These are phyloP conservation scores for Ailuropoda melanoleuca DNA, from an alignment of 2,113 vertebrate genomes.

Conservation along the genomic window DNA sequence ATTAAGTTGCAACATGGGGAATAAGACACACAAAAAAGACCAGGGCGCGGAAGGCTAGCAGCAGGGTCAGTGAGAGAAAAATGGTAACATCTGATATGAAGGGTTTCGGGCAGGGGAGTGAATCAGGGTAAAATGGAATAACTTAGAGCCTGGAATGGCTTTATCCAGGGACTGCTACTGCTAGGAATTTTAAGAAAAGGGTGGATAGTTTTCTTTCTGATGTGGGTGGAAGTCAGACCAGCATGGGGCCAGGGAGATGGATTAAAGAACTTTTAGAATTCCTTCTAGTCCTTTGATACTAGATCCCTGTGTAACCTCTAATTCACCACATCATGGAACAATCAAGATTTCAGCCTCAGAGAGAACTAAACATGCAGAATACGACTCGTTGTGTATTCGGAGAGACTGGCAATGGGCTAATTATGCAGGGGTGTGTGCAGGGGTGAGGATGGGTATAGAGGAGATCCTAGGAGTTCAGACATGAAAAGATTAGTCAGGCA, in stretches of 20 bases:
- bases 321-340: background rate
- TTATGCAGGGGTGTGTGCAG: background rate
- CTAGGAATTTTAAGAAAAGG: constrained; percentile 22
- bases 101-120: background rate
- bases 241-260: background rate
- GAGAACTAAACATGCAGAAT: constrained; percentile 11
- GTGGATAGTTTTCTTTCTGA: background rate
- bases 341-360: background rate
- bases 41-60: background rate
- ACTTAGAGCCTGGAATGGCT: background rate
- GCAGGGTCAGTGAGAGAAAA: background rate
- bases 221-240: background rate
- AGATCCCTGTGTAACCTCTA: background rate
- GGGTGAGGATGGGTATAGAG: background rate
- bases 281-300: background rate
- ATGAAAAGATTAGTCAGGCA: constrained; percentile 15
- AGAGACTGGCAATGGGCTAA: background rate
- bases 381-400: background rate
- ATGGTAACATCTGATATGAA: background rate
- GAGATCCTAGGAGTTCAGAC: background rate
- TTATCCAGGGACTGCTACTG: background rate
- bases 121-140: background rate
- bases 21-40: background rate
- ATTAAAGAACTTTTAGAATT: constrained; percentile 21
- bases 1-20: background rate